Base-by-base conservation (phyloP, 2,797 vertebrate species). In the Acanthurus tractus region DNA sequence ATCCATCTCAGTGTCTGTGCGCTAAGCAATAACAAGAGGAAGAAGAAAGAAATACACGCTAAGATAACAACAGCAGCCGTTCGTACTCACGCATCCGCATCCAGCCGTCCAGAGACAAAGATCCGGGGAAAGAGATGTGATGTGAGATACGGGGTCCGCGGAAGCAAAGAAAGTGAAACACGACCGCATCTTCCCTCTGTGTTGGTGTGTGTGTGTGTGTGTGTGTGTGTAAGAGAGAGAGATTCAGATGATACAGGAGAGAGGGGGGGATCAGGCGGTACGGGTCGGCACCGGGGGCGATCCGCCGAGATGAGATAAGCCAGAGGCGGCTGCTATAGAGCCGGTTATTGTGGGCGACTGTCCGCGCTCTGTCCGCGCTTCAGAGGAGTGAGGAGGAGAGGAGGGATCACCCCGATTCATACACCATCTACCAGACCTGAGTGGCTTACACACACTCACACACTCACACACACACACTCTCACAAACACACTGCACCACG, bases 11-110 rank as follows among this genome's bases (percentile, higher is more conserved):
- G 56, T 62, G 53, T 74, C 46, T 70, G 54, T 3, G 76, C 65
- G 42, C 17, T 74, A 44, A 17, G 68, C 61, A 62, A 48, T 42
- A 58, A 76, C 56, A 76, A 40, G 50, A 63, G 40, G 25, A 63
- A 15, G 59, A 78, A 71, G 65, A 85, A 57, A 58, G 45, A 79
- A 72, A 84, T 25, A 11, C 44, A 52, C 3, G 29, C 40, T 67
- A 59, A 88, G 69, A 86, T 59, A 29, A 29, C 25, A 85, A 72
- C 61, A 81, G 4, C 69, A 83, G 54, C 6, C 63, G 45, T 61
- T 83, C 34, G 69, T 54, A 88, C 89, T 87, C 88, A 93, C 79
- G 80, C 87, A 91, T 87, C 86, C 82, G 84, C 91, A 89, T 87
- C 87, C 67, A 12, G 73, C 34, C 64, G 84, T 73, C 78, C 88